Evolutionary conservation across 2,113 vertebrate genomes (phyloP), one percentile per base, ranked within the genome.

Genomic region (Heliornis fulica): DNA sequence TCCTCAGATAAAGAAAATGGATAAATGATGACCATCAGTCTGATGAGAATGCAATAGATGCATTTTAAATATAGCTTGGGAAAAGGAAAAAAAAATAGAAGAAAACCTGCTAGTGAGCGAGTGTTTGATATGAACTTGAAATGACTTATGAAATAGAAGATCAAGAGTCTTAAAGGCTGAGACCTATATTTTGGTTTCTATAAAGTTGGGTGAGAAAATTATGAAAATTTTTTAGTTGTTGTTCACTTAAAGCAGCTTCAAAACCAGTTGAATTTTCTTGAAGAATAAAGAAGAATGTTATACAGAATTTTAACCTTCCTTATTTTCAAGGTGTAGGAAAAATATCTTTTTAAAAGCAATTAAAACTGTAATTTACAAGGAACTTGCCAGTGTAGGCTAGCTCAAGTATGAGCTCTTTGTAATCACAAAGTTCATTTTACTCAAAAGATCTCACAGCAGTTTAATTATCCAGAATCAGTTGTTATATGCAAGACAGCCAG

Each of bases 1-100:
- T 20, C 88, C 91, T 94, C 94, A 96, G 95, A 98, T 93, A 98
- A 97, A 97, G 96, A 97, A 96, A 97, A 97, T 83, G 94, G 96
- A 97, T 97, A 98, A 97, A 97, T 92, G 91, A 98, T 94, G 93
- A 92, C 87, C 77, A 84, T 86, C 89, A 95, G 74, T 95, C 63
- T 92, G 94, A 83, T 69, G 82, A 83, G 91, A 96, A 90, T 90
- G 76, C 89, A 97, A 96, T 69, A 72, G 64, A 96, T 80, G 65
- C 20, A 76, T 93, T 96, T 95, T 94, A 98, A 97, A 97, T 96
- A 96, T 48, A 87, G 87, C 83, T 95, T 94, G 65, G 74, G 93
- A 38, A 54, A 43, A 31, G 0, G 25, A 51, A 71, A 48, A 96
- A 83, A 51, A 17, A 3, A 6, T 96, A 88, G 71, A 61, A 79